Conservation (phyloP, 23 tunicate species). For the Aplidium turbinatum region DNA sequence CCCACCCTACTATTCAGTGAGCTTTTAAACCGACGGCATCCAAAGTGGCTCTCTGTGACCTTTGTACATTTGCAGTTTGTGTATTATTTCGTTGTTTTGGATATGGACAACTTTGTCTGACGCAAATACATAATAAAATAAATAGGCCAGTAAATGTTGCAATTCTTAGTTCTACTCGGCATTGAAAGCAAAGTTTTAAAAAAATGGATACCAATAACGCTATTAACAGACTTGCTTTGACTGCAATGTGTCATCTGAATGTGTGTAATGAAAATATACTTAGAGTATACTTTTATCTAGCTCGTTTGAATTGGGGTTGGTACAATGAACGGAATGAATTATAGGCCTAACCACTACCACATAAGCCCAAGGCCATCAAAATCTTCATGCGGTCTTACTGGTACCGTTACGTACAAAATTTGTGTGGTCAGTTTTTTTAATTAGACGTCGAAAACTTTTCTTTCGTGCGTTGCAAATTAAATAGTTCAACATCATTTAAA, state of each 20-base stretch:
- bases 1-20: too few species aligned
- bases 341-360: neutral
- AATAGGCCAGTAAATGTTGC: neutral
- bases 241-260: neutral
- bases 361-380: neutral
- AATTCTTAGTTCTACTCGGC: slow-evolving; percentile 1
- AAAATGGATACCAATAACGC: neutral
- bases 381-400: neutral
- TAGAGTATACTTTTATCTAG: neutral
- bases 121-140: too few species aligned
- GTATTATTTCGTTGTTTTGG: too few species aligned
- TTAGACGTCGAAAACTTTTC: too few species aligned
- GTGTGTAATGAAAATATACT: neutral
- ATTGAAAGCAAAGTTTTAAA: neutral
- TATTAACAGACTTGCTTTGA: neutral
- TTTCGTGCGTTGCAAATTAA: too few species aligned
- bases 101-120: too few species aligned
- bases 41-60: too few species aligned
- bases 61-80: too few species aligned
- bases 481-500: too few species aligned
- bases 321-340: slow-evolving; percentile 3
- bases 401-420: neutral
- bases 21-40: too few species aligned
- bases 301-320: neutral
- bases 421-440: too few species aligned